Percentiles rank a stretch among this genome's conserved stretches.
These are phyloP conservation scores for Galago senegalensis DNA, from an alignment of 2,797 vertebrate species.

Conservation along the genomic window DNA sequence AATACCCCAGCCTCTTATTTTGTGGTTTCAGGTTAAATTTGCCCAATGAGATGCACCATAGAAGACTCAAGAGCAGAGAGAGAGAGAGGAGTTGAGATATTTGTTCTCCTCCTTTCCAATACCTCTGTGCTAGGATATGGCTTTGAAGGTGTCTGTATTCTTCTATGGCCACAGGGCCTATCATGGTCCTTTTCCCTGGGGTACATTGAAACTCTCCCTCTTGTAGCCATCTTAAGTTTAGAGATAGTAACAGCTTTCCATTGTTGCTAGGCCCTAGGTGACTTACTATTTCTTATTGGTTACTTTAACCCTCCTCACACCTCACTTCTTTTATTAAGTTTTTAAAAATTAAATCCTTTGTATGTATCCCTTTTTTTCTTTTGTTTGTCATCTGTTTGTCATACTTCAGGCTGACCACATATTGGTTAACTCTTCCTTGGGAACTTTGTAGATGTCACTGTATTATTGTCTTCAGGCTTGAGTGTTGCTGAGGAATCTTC, in stretches of 20 bases:
- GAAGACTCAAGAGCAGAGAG: not conserved
- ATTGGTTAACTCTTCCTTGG: not conserved
- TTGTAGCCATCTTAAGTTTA: not conserved
- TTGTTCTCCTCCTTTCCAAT: not conserved
- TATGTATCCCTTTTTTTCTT: not conserved
- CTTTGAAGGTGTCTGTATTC: not conserved
- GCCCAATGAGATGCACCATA: not conserved
- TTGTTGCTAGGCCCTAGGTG: not conserved
- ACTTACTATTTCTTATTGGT: not conserved
- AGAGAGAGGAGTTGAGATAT: not conserved
- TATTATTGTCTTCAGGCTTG: not conserved
- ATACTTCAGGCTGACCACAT: not conserved
- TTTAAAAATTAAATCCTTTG: not conserved
- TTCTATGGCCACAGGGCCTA: not conserved
- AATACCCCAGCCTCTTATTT: not conserved
- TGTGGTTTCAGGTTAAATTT: not conserved
- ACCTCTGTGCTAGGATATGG: not conserved
- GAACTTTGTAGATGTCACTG: not conserved
- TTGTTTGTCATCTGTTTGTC: not conserved
- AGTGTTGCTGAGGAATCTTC: not conserved
- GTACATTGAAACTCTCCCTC: not conserved
- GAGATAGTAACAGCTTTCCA: not conserved
- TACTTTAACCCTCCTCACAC: not conserved
- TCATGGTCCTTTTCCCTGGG: not conserved
- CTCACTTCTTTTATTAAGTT: not conserved